Evolutionary conservation across 2,888 invertebrate genomes (phyloP).

Genomic region (Lasioglossum calceatum): DNA sequence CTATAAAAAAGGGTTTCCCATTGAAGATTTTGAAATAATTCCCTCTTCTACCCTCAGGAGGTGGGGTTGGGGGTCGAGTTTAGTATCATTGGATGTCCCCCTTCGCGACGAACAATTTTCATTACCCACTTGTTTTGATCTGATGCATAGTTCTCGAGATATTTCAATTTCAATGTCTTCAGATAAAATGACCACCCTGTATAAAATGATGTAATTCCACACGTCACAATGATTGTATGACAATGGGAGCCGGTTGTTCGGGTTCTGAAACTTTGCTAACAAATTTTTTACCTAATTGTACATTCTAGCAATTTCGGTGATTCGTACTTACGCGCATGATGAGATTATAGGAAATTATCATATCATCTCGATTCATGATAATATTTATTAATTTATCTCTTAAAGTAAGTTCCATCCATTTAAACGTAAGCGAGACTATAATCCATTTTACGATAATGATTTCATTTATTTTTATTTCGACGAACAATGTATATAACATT

Average conservation of each 20-base stretch:
- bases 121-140: too few species aligned
- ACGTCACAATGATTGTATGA: conserved; percentile 4
- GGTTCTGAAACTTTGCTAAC: not conserved
- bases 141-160: too few species aligned
- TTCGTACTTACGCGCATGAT: conserved; percentile 32
- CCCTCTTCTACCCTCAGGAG: too few species aligned
- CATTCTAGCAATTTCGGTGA: conserved; percentile 13
- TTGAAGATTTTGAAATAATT: too few species aligned
- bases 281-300: conserved; percentile 13
- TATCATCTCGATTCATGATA: conserved; percentile 21
- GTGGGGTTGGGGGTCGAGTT: too few species aligned
- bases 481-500: conserved; percentile 25
- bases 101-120: too few species aligned
- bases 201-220: conserved; percentile 37
- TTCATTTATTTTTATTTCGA: conserved; percentile 31
- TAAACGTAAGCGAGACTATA: conserved; percentile 17
- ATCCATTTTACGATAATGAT: conserved; percentile 21
- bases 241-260: conserved; percentile 1
- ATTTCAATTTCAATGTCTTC: too few species aligned
- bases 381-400: conserved; percentile 36
- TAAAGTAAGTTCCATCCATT: conserved; percentile 17
- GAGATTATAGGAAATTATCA: conserved; percentile 22
- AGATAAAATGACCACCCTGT: too few species aligned
- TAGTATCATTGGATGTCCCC: too few species aligned
- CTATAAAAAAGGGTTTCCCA: too few species aligned